Percentiles rank a stretch among this genome's conserved stretches.
These are phyloP conservation scores for Phalacrocorax brasilianus DNA, from an alignment of 2,113 vertebrate species.

Conservation along the genomic window DNA sequence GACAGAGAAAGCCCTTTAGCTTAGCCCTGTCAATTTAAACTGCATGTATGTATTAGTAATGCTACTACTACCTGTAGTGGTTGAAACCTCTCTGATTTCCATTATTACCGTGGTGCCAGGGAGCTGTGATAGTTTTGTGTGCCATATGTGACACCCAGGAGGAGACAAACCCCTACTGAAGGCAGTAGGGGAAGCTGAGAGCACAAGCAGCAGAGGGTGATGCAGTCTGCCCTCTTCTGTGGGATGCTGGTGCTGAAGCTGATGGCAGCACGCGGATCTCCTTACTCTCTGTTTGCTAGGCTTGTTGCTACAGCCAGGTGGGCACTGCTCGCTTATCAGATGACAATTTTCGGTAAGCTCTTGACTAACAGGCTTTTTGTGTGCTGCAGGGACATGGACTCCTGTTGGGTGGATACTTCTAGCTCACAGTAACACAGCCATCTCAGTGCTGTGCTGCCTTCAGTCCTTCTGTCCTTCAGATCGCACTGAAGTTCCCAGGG, in stretches of 20 bases:
- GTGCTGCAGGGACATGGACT: background rate
- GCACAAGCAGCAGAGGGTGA: background rate
- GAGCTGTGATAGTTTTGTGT: background rate
- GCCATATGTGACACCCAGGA: background rate
- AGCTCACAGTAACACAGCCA: background rate
- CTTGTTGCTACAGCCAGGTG: background rate
- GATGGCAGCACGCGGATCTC: background rate
- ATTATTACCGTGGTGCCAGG: background rate
- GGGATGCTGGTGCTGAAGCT: background rate
- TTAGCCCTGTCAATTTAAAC: background rate
- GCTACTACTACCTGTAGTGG: background rate
- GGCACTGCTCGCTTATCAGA: background rate
- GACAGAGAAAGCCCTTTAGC: background rate
- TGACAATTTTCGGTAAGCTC: background rate
- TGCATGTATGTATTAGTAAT: background rate
- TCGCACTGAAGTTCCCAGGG: background rate
- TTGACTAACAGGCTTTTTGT: background rate
- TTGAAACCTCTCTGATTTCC: background rate
- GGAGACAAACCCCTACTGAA: background rate
- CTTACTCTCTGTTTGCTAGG: background rate
- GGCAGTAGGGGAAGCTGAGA: background rate
- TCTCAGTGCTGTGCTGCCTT: background rate
- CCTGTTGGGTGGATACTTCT: background rate
- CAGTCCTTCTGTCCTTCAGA: background rate
- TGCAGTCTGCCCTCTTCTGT: accelerated